Base-by-base conservation (phyloP, 2,113 vertebrate species). In the Chamaetylas fuelleborni region DNA sequence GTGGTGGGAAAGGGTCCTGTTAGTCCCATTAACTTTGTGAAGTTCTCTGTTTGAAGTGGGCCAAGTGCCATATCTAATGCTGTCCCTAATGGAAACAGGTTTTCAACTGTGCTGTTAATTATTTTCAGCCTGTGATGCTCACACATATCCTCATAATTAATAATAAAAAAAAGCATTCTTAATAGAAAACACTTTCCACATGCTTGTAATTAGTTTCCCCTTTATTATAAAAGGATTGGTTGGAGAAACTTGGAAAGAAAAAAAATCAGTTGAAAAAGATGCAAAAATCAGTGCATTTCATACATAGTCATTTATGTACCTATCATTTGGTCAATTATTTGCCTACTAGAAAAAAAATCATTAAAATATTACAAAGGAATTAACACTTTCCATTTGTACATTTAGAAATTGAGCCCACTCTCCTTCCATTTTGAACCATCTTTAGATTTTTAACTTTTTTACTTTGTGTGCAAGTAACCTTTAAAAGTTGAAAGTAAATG, bases 201-300 rank as follows among this genome's bases (percentile, higher is more conserved):
- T 40, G 33, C 2, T 2, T 0, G 1, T 25, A 66, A 70, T 70
- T 61, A 84, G 11, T 3, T 0, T 4, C 12, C 0, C 2, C 62
- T 48, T 79, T 72, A 7, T 34, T 70, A 33, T 11, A 36, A 65
- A 70, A 61, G 3, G 36, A 67, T 11, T 62, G 31, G 4, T 60
- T 2, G 2, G 34, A 77, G 56, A 83, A 69, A 78, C 64, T 22
- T 61, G 47, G 42, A 69, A 69, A 29, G 25, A 53, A 57, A 1
- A 53, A 45, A 40, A n/a, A 14, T 20, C 20, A 4, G 14, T 54
- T 81, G 45, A 78, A 86, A 62, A 56, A 82, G 26, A 48, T 57
- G 51, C 11, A 12, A 45, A 34, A 77, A 54, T 58, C 5, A 48
- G 28, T 38, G 25, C 2, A 1, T 79, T 85, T 69, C 29, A 38